These are phyloP conservation scores for Ceratina japonica DNA, from an alignment of 1,140 invertebrate species.

Conservation along the genomic window DNA sequence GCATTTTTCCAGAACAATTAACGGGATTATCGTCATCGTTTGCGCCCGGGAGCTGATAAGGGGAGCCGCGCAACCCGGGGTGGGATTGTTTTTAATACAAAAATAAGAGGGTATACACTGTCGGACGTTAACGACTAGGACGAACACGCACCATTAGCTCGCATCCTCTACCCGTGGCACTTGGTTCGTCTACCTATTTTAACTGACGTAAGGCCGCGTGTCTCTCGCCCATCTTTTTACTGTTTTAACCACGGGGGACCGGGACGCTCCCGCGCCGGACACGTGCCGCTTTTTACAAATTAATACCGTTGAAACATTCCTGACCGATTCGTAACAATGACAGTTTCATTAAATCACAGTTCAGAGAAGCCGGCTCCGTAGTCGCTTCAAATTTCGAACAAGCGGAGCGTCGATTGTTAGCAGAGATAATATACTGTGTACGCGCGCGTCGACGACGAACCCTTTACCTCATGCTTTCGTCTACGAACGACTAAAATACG, in stretches of 20 bases:
- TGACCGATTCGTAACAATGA: slow-evolving; percentile 41
- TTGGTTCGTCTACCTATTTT: slow-evolving; percentile 56
- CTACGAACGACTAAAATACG: too few species aligned
- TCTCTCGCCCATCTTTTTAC: slow-evolving; percentile 56
- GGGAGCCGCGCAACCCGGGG: background rate
- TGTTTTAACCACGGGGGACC: slow-evolving; percentile 61
- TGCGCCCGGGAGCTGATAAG: slow-evolving; percentile 46
- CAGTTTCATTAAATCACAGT: slow-evolving; percentile 12
- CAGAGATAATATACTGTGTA: too few species aligned
- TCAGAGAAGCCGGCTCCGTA: background rate
- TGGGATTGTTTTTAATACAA: slow-evolving; percentile 73
- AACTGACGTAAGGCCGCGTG: slow-evolving; percentile 60
- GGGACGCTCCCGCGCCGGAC: slow-evolving; percentile 21
- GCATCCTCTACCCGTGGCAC: slow-evolving; percentile 66
- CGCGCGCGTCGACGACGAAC: too few species aligned
- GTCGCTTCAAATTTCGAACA: background rate
- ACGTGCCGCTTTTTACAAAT: slow-evolving; percentile 50
- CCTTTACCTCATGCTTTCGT: too few species aligned
- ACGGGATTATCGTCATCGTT: slow-evolving; percentile 54
- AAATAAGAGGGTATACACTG: slow-evolving; percentile 71
- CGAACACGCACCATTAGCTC: slow-evolving; percentile 70
- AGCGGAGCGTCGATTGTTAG: background rate
- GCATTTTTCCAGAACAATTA: slow-evolving; percentile 62
- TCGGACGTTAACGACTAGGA: slow-evolving; percentile 72
- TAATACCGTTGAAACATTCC: slow-evolving; percentile 22